Base-by-base conservation (phyloP, 2,797 vertebrate species). In the Ibycter americanus region DNA sequence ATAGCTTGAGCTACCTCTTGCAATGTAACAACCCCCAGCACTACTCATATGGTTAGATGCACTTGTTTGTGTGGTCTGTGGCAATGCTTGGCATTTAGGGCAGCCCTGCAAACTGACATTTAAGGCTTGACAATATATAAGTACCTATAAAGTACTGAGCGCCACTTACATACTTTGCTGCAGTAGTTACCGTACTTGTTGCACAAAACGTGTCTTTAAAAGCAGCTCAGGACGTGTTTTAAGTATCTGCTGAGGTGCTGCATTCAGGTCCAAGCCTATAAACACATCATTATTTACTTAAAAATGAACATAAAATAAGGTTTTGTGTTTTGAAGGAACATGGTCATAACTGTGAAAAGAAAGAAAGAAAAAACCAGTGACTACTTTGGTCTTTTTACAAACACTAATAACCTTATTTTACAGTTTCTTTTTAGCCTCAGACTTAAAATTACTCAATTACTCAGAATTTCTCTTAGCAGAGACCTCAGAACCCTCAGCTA, bases 381-480 rank as follows among this genome's bases (percentile, higher is more conserved):
- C 72, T 70, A 26, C 44, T 81, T 47, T 12, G 27, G 72, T 80
- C 51, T 73, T 85, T 56, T 51, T 70, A 42, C 44, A 79, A 72
- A 67, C 12, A 22, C 29, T 14, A 20, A 25, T 21, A 31, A 47
- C 21, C 40, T 86, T 32, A 34, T 44, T 78, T 76, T 79, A 67
- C 46, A 55, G 38, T 51, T 81, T 54, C 34, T 36, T 81, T 73
- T 81, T 49, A 56, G 77, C 42, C 40, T 93, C 49, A 49, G 44
- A 34, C 51, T 70, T 55, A 66, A 66, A 90, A 76, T 85, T 83
- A 36, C 56, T 63, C 31, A 86, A 49, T 54, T 47, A 68, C 26
- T 68, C 65, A 22, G 51, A 62, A 78, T 84, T 96, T 92, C 77
- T 87, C 80, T 87, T 83, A 74, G 68, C 80, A 93, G 82, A 92